Conservation (phyloP, 2,113 vertebrate genomes). For the Scomber scombrus region DNA sequence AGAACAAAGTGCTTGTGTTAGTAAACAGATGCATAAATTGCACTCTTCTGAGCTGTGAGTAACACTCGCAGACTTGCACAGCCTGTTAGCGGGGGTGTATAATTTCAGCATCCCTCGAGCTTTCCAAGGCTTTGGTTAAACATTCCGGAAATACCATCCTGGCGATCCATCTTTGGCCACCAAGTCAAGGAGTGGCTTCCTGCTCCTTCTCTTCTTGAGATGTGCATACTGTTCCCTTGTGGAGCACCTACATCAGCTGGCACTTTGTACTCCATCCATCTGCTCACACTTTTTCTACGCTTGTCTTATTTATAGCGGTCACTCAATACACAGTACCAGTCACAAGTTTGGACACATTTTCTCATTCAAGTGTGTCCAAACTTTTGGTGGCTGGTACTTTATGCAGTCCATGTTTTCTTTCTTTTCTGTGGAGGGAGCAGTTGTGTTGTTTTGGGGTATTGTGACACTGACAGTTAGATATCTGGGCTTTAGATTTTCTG, state of each 20-base stretch:
- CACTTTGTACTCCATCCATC: constrained; percentile 34
- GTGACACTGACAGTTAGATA: background rate
- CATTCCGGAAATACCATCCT: constrained; percentile 79
- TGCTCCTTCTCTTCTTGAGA: constrained; percentile 46
- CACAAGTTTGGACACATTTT: no score
- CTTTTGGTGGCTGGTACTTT: no score
- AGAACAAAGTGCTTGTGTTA: constrained; percentile 77
- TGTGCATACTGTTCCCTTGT: constrained; percentile 43
- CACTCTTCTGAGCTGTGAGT: constrained; percentile 65
- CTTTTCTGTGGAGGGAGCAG: background rate
- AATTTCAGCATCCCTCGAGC: constrained; percentile 69
- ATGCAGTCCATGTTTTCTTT: constrained; percentile 9
- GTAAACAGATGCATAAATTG: constrained; percentile 80
- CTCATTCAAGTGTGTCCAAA: no score
- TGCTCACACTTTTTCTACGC: constrained; percentile 30
- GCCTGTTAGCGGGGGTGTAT: constrained; percentile 52
- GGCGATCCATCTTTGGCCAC: constrained; percentile 56
- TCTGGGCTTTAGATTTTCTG: background rate
- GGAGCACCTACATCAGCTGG: constrained; percentile 47
- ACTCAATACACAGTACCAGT: background rate
- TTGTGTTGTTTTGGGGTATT: background rate
- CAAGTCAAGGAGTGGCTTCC: constrained; percentile 62
- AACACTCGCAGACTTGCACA: constrained; percentile 64
- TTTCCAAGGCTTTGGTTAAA: constrained; percentile 69
- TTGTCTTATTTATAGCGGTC: constrained; percentile 42